A percentile compares a stretch with the other conserved stretches of the same genome.
These are phyloP conservation scores for Lepidonotus clava DNA, from an alignment of 2,888 invertebrate genomes.

Conservation along the genomic window DNA sequence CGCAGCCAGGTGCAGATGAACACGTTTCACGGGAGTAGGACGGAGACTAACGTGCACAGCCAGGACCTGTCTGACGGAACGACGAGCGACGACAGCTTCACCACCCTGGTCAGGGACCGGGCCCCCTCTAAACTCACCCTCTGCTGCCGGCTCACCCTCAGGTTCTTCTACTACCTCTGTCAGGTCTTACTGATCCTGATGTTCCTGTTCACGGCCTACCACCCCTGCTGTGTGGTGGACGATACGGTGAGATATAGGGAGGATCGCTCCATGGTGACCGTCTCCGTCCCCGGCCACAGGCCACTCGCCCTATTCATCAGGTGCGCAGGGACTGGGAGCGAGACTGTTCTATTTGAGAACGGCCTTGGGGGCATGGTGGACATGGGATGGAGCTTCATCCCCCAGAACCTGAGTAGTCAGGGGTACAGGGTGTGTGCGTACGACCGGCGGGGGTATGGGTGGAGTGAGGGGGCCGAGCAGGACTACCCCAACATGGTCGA, in stretches of 20 bases:
- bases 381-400: slow-evolving; percentile 59
- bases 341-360: slow-evolving; percentile 57
- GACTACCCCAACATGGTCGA: slow-evolving; percentile 40
- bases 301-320: slow-evolving; percentile 54
- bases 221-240: neutral
- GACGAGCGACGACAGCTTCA: neutral
- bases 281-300: slow-evolving; percentile 40
- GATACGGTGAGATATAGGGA: slow-evolving; percentile 10
- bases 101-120: neutral
- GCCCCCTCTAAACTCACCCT: neutral
- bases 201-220: slow-evolving; percentile 24
- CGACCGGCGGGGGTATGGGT: slow-evolving; percentile 59
- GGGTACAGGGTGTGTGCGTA: slow-evolving; percentile 55
- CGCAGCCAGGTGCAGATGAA: too few species aligned
- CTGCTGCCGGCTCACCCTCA: neutral
- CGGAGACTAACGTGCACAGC: neutral
- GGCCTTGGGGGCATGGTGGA: slow-evolving; percentile 47
- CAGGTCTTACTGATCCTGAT: slow-evolving; percentile 32
- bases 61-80: neutral
- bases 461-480: slow-evolving; percentile 58
- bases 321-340: slow-evolving; percentile 55
- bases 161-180: slow-evolving; percentile 2
- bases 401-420: slow-evolving; percentile 19
- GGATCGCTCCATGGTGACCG: slow-evolving; percentile 26
- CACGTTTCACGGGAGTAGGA: neutral